phyloP scores from a whole-genome alignment of 1,140 invertebrate genomes.

The Palaemon carinicauda region DNA sequence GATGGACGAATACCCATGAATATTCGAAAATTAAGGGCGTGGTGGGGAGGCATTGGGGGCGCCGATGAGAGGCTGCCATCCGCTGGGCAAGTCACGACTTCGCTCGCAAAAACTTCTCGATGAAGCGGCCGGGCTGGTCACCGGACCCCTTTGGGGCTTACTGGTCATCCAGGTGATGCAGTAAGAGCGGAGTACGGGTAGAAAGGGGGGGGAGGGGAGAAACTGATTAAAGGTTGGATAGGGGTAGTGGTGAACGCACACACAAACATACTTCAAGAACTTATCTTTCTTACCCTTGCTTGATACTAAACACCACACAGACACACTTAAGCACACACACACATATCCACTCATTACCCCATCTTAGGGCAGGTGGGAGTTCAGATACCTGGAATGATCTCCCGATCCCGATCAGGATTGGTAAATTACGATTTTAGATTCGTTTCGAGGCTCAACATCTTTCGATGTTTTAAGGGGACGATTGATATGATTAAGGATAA shows the following conservation, averaged over 20 bases:
- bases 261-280: neutral
- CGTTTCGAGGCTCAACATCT: neutral
- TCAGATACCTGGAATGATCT: too few species aligned
- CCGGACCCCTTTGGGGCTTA: neutral
- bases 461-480: neutral
- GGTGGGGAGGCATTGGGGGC: conserved; percentile 11
- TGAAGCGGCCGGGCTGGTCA: neutral
- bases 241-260: neutral
- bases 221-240: neutral
- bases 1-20: neutral
- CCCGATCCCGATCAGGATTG: too few species aligned
- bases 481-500: too few species aligned
- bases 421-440: neutral
- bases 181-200: neutral
- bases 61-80: conserved; percentile 7
- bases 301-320: too few species aligned
- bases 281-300: neutral
- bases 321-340: too few species aligned
- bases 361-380: too few species aligned
- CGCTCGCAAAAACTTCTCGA: conserved; percentile 21
- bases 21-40: neutral
- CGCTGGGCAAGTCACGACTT: conserved; percentile 40
- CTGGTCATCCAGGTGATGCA: neutral
- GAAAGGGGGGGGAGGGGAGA: neutral
- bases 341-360: too few species aligned